Base-by-base conservation (phyloP, 2,797 vertebrate genomes). In the Orestias chungarensis region DNA sequence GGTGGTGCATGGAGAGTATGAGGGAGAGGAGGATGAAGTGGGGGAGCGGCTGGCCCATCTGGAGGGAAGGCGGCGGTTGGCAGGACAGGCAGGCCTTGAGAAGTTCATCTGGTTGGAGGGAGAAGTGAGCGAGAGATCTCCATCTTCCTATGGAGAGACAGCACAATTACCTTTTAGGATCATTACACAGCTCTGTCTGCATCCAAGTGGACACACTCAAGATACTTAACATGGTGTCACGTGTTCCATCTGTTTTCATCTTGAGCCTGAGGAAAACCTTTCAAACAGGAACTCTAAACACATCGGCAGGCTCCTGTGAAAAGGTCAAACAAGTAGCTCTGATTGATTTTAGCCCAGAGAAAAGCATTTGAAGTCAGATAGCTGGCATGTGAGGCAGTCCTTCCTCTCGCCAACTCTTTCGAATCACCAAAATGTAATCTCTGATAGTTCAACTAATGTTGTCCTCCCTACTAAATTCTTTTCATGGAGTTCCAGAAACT, bases 51-150 rank as follows among this genome's bases (percentile, higher is more conserved):
- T 93, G 66, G 97, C 97, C 98, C 98, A 99, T 84, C 97, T 93
- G 68, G 97, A 97, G 38, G 98, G 97, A 27, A 95, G 94, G 73
- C 97, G 96, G 49, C 95, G 94, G 83, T 97, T 97, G 78, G 97
- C 95, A 70, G 98, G 98, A 81, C 96, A 91, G 49, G 96, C 94
- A 0, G 97, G 98, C 69, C 97, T 95, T 2, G 96, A 96, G 93
- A 99, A 99, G 81, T 93, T 95, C 92, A 94, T 99, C 82, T 93
- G 94, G 76, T 71, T 73, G 1, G 81, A 78, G 59, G 81, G 94
- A 68, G 86, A 87, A 25, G 89, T 78, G 78, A 85, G 71, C n/a
- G 81, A 74, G 11, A 84, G 80, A 72, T 86, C 87, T 77, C 84
- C 66, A 33, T 78, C 85, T n/a, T 92, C 88, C 94, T 95, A 89